Evolutionary conservation across 2,888 invertebrate genomes (phyloP), one percentile per base, ranked within the genome.

Genomic region (Tuberolachnus salignus): DNA sequence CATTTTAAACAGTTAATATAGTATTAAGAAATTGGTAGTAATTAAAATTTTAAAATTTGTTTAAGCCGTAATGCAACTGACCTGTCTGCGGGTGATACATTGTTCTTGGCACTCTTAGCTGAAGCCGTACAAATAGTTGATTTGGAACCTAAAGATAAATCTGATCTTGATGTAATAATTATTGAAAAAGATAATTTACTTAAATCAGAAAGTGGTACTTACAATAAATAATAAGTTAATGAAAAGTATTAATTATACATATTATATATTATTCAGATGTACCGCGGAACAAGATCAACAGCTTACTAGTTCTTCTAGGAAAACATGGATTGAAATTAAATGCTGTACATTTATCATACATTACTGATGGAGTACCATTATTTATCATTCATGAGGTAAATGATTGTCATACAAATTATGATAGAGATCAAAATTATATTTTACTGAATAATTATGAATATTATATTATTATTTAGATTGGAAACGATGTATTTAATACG

Each of bases 41-140:
- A 49, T 64, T 44, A 19, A 21, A 19, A 21, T 3, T 74, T 49
- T 63, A 53, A 67, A 64, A 59, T 81, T 61, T 13, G n/a, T 75
- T 4, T 84, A 83, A 92, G 92, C 83, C 89, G 90, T 55, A 90
- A 90, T 82, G 91, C 92, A 66, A 91, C 91, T 83, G 91, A 92
- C 81, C 84, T 94, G 46, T 89, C 90, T 59, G 88, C 93, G 0
- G 88, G 92, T 0, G 94, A 94, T 85, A 87, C 93, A 67, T 86
- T 94, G 53, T 89, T 94, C 83, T 86, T 92, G 82, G 90, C 90
- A 81, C 87, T 93, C 16, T 87, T 93, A 81, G 83, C 83, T 61
- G 84, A 84, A 69, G 81, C 72, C 66, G 72, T 74, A 46, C 80
- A 81, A 55, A 46, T 73, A 46, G 63, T 81, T 14, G 80, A 80